Conservation (phyloP, 2,888 invertebrate genomes). For the Odontocerum albicorne region DNA sequence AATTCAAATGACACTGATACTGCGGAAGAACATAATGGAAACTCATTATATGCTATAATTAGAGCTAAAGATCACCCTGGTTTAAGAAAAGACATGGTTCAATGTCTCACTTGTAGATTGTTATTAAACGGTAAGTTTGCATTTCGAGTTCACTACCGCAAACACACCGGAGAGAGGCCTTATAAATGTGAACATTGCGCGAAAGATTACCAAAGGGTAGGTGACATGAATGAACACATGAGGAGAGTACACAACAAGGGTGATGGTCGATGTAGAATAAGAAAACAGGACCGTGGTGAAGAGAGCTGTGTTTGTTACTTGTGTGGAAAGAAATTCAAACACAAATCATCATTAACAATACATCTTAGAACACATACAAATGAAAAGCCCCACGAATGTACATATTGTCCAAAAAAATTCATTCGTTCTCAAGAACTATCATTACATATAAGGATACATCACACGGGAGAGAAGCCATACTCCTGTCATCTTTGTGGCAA, state of each 20-base stretch:
- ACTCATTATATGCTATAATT: not conserved
- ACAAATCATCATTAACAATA: slow-evolving; percentile 6
- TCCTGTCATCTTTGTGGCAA: slow-evolving; percentile 9
- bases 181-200: slow-evolving; percentile 43
- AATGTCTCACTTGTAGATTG: slow-evolving; percentile 2
- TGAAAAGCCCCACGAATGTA: slow-evolving; percentile 39
- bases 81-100: slow-evolving; percentile 7
- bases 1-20: no score
- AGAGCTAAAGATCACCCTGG: slow-evolving; percentile 5
- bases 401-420: slow-evolving; percentile 43
- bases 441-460: slow-evolving; percentile 36
- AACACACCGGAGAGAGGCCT: slow-evolving; percentile 42
- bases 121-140: slow-evolving; percentile 5
- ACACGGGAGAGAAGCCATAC: slow-evolving; percentile 6
- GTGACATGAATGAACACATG: slow-evolving; percentile 43
- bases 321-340: slow-evolving; percentile 8
- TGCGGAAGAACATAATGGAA: not conserved
- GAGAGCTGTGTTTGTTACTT: slow-evolving; percentile 4
- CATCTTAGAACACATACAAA: slow-evolving; percentile 38
- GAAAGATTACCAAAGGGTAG: slow-evolving; percentile 39
- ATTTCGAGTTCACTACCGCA: slow-evolving; percentile 37
- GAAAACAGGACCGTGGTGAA: not conserved
- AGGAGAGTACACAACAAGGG: not conserved
- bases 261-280: not conserved
- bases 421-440: slow-evolving; percentile 43